These are phyloP conservation scores for Scolopax mira DNA, from an alignment of 2,113 vertebrate genomes.

Conservation along the genomic window DNA sequence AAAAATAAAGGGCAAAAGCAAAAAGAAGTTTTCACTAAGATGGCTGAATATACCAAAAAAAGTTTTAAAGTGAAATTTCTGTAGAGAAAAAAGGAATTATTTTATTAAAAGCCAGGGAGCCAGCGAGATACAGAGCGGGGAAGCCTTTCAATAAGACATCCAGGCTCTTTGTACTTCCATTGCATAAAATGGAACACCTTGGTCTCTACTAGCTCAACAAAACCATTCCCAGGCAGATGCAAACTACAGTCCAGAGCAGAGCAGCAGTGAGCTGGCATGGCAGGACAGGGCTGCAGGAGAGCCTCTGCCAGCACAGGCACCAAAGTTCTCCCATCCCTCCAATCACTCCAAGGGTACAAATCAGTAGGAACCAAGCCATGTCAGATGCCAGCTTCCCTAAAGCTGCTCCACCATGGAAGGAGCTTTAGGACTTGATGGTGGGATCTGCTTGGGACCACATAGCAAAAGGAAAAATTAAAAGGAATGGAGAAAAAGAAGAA, in stretches of 20 bases:
- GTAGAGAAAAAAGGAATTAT: background rate
- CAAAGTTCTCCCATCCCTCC: background rate
- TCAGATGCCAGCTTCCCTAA: background rate
- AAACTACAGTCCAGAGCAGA: background rate
- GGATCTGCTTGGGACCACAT: background rate
- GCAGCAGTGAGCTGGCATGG: background rate
- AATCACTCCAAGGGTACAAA: background rate
- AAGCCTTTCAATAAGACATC: background rate
- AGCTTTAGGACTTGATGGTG: background rate
- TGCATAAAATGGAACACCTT: background rate
- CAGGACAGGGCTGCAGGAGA: background rate
- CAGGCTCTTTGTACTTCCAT: background rate
- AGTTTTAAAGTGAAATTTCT: background rate
- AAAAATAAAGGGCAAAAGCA: background rate
- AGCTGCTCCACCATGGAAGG: background rate
- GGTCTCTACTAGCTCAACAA: background rate
- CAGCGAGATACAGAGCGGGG: rapidly evolving
- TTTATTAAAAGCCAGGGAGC: background rate
- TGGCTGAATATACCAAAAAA: background rate
- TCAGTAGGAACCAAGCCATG: background rate
- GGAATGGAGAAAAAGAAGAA: background rate
- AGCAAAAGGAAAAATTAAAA: background rate
- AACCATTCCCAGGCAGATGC: background rate
- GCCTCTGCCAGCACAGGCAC: background rate
- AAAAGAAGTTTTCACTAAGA: background rate